Evolutionary conservation across 2,797 vertebrate species (phyloP), one percentile per base, ranked within the genome.

Genomic region (Diplodus puntazzo): DNA sequence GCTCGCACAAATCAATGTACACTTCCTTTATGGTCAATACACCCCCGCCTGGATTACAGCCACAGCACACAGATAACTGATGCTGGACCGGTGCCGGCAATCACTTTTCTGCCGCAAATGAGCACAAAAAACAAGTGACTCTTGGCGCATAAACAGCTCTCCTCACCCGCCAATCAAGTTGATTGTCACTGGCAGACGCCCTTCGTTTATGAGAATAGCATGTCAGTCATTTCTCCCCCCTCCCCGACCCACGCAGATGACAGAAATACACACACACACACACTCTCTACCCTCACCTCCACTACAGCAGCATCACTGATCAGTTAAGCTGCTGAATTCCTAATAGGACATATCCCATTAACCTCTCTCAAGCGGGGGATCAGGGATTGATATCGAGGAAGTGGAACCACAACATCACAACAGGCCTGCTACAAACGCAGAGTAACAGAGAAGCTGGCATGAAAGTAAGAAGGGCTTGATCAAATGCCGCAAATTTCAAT

Each of bases 301-400:
- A 21, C 75, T 17, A 54, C 77, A 72, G 81, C 55, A 79, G 62
- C 3, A 10, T 69, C 59, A 69, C 87, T 70, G 89, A 92, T 90
- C 80, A 86, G 86, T 85, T 74, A 75, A 81, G 81, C 84, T 75
- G 77, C 78, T 85, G 85, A 91, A 88, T 93, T 89, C 84, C 84
- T 89, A 88, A 90, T 88, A 67, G 82, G 89, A 91, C 83, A 71
- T 75, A 87, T 91, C 85, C 82, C 77, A 91, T 94, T 93, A 94
- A 92, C 92, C 89, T 89, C 87, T 18, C 81, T 72, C 87, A 77
- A 11, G 18, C 61, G 49, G 76, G 76, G 75, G 87, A 87, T 91
- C 75, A 46, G 3, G 46, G 69, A 79, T 60, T 85, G 86, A 79
- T 89, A 87, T 66, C 4, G 9, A 82, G 80, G 34, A 81, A 46